Percentiles rank a stretch among this genome's conserved stretches.
Conservation (phyloP, 2,113 vertebrate genomes). For the Ranitomeya variabilis region DNA sequence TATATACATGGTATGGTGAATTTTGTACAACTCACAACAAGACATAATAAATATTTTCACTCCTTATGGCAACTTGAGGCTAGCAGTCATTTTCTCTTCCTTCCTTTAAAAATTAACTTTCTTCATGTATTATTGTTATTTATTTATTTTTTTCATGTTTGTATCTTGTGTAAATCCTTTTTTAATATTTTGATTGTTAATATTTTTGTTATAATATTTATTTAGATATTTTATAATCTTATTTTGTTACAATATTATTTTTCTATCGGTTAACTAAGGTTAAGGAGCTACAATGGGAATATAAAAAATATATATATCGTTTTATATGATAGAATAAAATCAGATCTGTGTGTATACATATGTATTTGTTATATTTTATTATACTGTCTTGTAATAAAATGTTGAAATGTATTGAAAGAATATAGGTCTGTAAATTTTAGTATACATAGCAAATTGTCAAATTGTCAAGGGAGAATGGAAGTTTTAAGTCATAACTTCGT, state of each 20-base stretch:
- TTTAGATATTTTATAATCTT: no score
- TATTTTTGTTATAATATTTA: no score
- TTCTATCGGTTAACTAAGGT: background rate
- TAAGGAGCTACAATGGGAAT: background rate
- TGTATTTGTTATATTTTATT: background rate
- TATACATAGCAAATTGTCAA: slow-evolving; percentile 24
- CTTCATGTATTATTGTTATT: no score
- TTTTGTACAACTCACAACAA: background rate
- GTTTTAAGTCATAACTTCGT: slow-evolving; percentile 50
- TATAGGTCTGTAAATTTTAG: slow-evolving; percentile 13
- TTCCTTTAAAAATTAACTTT: no score
- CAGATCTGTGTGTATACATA: background rate
- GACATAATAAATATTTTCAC: background rate
- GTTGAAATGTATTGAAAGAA: background rate
- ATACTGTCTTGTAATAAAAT: background rate
- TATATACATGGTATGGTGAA: background rate
- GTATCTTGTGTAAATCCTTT: no score
- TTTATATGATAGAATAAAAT: background rate
- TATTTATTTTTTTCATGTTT: no score
- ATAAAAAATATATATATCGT: background rate
- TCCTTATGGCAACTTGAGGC: background rate
- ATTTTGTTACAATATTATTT: no score
- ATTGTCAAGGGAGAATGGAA: slow-evolving; percentile 48
- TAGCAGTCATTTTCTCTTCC: background rate
- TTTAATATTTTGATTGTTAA: no score